Conservation (phyloP, 2,113 vertebrate species). For the Halichoerus grypus region DNA sequence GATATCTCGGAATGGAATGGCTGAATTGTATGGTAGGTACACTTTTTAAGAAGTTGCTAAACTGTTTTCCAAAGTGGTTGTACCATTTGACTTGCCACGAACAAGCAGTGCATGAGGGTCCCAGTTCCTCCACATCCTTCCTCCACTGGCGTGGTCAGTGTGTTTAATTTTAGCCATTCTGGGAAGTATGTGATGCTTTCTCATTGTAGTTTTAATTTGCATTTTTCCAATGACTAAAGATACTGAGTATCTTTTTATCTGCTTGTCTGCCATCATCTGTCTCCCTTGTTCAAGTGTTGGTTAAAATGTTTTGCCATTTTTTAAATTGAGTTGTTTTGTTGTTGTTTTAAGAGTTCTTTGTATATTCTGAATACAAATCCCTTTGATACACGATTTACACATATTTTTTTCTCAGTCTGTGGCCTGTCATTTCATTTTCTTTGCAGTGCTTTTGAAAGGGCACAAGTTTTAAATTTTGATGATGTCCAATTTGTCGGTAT, state of each 20-base stretch:
- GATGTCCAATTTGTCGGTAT: background rate
- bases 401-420: background rate
- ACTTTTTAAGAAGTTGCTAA: background rate
- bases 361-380: background rate
- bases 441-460: background rate
- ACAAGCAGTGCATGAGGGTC: background rate
- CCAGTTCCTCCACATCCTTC: background rate
- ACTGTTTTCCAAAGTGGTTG: background rate
- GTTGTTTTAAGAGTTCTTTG: background rate
- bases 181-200: background rate
- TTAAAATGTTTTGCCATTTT: background rate
- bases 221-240: background rate
- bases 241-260: background rate
- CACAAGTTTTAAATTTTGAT: background rate
- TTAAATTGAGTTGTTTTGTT: background rate
- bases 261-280: background rate
- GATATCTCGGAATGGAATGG: too few species aligned
- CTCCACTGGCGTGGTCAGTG: background rate
- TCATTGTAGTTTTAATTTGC: background rate
- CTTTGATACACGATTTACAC: background rate
- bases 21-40: background rate
- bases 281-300: background rate
- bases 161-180: background rate
- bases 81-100: background rate
- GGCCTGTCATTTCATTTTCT: background rate